Conservation (phyloP, 2,888 invertebrate species). For the Leptinotarsa peninsularis region DNA sequence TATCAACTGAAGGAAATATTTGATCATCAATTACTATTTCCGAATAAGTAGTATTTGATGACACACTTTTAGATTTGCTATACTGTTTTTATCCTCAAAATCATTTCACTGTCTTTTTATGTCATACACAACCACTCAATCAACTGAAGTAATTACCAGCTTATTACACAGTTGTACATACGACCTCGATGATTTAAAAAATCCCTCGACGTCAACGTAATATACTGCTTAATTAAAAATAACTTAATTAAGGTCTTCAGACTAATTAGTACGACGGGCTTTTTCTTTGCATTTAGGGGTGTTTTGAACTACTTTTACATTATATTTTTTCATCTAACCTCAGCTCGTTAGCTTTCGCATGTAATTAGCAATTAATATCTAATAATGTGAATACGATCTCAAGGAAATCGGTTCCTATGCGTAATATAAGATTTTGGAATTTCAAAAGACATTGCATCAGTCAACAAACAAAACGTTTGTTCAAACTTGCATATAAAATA, state of each 20-base stretch:
- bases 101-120: background rate
- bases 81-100: background rate
- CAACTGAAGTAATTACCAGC: constrained; percentile 42
- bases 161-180: constrained; percentile 50
- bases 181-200: constrained; percentile 53
- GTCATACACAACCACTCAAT: background rate
- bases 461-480: no score
- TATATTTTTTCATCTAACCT: constrained; percentile 55
- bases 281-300: constrained; percentile 56
- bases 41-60: background rate
- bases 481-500: no score
- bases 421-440: no score
- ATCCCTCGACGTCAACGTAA: constrained; percentile 55
- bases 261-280: constrained; percentile 71
- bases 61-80: background rate
- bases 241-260: constrained; percentile 76
- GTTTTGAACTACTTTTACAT: constrained; percentile 43
- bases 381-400: constrained; percentile 32
- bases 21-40: no score
- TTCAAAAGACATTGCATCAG: no score
- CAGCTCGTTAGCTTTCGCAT: constrained; percentile 63
- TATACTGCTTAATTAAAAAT: constrained; percentile 73
- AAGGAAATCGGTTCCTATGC: background rate
- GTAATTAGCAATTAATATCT: constrained; percentile 44
- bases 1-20: no score